phyloP scores from a whole-genome alignment of 2,888 invertebrate species.

The Andrena dorsata region DNA sequence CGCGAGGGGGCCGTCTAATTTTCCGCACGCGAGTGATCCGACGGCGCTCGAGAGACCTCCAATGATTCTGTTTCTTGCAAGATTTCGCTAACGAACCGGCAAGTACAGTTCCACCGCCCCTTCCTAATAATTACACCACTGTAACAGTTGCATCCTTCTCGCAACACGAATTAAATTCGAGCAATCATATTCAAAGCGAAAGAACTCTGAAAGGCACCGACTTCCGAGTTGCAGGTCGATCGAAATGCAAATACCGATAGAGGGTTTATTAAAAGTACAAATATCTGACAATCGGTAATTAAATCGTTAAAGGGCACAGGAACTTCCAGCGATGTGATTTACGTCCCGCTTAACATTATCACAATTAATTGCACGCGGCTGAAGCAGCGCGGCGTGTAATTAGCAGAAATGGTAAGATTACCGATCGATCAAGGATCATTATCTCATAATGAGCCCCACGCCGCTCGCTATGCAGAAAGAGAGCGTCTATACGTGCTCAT shows the following conservation, averaged over 20 bases:
- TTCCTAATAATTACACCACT: conserved; percentile 27
- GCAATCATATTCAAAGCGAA: neutral
- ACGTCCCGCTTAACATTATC: conserved; percentile 33
- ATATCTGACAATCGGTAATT: conserved; percentile 16
- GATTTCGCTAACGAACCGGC: conserved; percentile 57
- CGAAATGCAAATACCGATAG: conserved; percentile 12
- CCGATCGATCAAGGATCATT: conserved; percentile 45
- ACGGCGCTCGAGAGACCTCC: conserved; percentile 57
- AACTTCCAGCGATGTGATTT: conserved; percentile 20
- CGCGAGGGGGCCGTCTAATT: conserved; percentile 70
- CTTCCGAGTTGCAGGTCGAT: neutral
- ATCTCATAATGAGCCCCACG: conserved; percentile 12
- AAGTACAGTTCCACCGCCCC: neutral
- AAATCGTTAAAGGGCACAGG: conserved; percentile 22
- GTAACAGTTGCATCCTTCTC: neutral
- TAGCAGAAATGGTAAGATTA: conserved; percentile 32
- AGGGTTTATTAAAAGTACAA: conserved; percentile 19
- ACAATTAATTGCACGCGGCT: conserved; percentile 44
- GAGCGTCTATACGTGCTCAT: neutral
- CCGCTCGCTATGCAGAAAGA: neutral
- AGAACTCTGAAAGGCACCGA: neutral
- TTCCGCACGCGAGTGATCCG: conserved; percentile 76
- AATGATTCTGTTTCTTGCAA: conserved; percentile 32
- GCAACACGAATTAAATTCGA: conserved; percentile 22
- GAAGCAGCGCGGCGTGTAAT: conserved; percentile 32